Percentiles rank a stretch among this genome's conserved stretches.
These are phyloP conservation scores for Ceuthmochares aereus DNA, from an alignment of 2,113 vertebrate species.

Conservation along the genomic window DNA sequence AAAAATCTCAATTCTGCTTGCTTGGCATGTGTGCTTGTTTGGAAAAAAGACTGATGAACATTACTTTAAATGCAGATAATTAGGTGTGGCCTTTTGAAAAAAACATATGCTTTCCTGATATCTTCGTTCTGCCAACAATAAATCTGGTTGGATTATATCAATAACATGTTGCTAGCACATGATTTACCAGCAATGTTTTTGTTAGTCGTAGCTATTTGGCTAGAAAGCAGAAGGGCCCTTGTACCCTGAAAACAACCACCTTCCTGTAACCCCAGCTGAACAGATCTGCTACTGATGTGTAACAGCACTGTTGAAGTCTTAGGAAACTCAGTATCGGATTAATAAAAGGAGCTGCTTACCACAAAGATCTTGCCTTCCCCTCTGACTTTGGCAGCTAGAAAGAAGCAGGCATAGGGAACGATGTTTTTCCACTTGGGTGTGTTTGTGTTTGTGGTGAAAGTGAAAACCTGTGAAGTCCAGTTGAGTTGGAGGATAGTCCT, in stretches of 20 bases:
- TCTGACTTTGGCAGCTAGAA: neutral
- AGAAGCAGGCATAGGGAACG: neutral
- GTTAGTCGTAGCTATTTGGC: neutral
- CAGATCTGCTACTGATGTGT: neutral
- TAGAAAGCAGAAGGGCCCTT: neutral
- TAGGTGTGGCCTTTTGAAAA: neutral
- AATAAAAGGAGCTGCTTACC: neutral
- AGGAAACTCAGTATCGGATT: neutral
- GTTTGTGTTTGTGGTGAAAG: conserved; percentile 21
- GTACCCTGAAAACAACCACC: neutral
- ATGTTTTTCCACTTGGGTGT: neutral
- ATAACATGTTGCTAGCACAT: neutral
- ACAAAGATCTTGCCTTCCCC: neutral
- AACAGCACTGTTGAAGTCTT: neutral
- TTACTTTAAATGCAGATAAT: neutral
- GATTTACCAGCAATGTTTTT: neutral
- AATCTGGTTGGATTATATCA: neutral
- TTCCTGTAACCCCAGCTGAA: neutral
- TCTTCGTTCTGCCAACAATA: neutral
- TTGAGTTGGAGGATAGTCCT: neutral
- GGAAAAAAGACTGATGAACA: neutral
- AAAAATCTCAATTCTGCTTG: neutral
- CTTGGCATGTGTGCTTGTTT: accelerated
- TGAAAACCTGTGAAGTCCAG: neutral
- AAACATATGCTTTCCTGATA: neutral